Percentiles rank a stretch among this genome's conserved stretches.
phyloP scores from a whole-genome alignment of 2,113 vertebrate species.

The Casuarius casuarius region DNA sequence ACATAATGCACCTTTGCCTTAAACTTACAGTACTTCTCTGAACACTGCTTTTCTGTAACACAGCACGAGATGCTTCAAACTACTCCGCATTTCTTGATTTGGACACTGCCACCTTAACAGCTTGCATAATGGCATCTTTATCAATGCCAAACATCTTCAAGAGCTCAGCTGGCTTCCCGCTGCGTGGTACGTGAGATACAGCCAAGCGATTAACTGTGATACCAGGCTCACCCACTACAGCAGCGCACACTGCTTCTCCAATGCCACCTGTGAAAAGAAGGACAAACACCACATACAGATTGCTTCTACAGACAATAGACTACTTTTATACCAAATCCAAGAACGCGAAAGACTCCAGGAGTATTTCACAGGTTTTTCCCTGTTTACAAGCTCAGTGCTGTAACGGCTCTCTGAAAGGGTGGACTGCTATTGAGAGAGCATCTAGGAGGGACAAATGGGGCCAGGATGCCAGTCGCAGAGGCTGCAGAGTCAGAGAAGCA shows the following conservation, averaged over 20 bases:
- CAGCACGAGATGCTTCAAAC: neutral
- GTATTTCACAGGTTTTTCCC: neutral
- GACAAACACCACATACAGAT: fast-evolving
- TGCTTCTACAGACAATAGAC: no score
- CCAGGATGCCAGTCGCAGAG: no score
- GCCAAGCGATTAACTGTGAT: constrained; percentile 85
- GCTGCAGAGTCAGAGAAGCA: neutral
- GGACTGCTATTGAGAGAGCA: neutral
- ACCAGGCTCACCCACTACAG: constrained; percentile 83
- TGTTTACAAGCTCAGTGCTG: neutral
- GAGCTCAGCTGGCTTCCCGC: constrained; percentile 89
- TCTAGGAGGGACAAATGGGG: neutral
- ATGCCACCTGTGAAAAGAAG: constrained; percentile 83
- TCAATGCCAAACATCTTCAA: constrained; percentile 93
- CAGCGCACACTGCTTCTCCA: constrained; percentile 87
- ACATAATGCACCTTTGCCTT: constrained; percentile 54
- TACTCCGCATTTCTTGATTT: constrained; percentile 86
- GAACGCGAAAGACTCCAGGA: neutral
- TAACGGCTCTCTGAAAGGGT: neutral
- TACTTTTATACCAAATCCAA: neutral
- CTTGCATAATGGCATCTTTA: constrained; percentile 87
- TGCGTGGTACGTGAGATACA: constrained; percentile 86
- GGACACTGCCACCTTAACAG: constrained; percentile 84
- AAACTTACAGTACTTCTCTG: constrained; percentile 27
- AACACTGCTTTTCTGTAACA: neutral